Evolutionary conservation across 92 coral and sea anemone species (phyloP), one percentile per base, ranked within the genome.

Genomic region (Porites divaricata): DNA sequence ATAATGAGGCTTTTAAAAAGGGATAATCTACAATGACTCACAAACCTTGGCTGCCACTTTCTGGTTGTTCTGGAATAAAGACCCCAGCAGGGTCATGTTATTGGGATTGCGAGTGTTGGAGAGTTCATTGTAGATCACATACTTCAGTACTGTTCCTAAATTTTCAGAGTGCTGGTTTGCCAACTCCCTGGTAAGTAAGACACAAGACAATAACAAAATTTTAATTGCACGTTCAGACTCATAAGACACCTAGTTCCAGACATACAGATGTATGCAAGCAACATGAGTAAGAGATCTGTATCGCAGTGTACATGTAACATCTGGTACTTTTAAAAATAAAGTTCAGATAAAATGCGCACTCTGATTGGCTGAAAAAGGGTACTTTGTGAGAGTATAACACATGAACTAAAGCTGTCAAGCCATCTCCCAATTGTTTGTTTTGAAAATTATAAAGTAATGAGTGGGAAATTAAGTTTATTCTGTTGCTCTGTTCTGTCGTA

Each of bases 41-140:
- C 83, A 76, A 57, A 95, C 98, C 98, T 92, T 96, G 20, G 98
- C 98, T 21, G 95, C 91, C 71, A 64, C 82, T 75, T 95, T 97
- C 53, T 89, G 98, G 56, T 91, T 93, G 76, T 83, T 90, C 81
- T 95, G 98, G 82, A 94, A 95, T 80, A 97, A 79, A 25, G 91
- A 88, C 25, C 95, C 90, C 50, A 97, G 90, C 67, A 97, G 62
- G n/a, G 91, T 79, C 99, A 97, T 97, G 84, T 97, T 97, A 91
- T 95, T 95, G 9, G 99, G 99, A 82, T 97, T 97, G 24, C 99
- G 96, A 41, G 95, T 88, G 17, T 76, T 92, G 5, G 99, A 97
- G 66, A 97, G 79, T 86, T 97, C 99, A 69, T 97, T 97, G 81
- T 97, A 97, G 84, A 97, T 89, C 35, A 97, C 96, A 81, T 95